Evolutionary conservation across 1,140 invertebrate species (phyloP), one percentile per base, ranked within the genome.

Genomic region (Phymastichus coffea): DNA sequence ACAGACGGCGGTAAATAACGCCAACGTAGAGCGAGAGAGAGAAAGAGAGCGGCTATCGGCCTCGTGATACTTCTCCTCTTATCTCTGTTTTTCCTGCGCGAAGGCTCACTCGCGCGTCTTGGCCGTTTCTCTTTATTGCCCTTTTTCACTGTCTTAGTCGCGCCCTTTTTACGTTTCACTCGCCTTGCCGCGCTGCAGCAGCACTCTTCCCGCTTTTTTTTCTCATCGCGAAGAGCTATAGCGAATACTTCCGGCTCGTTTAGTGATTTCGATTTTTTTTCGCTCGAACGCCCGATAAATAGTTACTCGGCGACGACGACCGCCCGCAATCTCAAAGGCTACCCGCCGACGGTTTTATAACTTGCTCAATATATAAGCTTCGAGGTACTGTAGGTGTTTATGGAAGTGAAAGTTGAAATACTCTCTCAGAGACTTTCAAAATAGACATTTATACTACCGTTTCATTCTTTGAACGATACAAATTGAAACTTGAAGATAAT

Each of bases 1-100:
- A 58, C 26, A 58, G 38, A 23, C 26, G 26, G 25, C 56, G 37
- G 56, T 51, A 58, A 58, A 58, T 58, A 51, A 58, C 47, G 44
- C 40, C 33, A 28, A 38, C 37, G 38, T 51, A 19, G n/a, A n/a
- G 8, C 3, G 15, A 48, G 28, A 47, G 23, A 57, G 35, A 33
- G 28, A 33, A 12, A 33, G 28, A 33, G 28, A 33, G 28, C 6
- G 30, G 20, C 54, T 38, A 57, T 48, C 41, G 49, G n/a, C n/a
- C 20, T 41, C 30, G 53, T 25, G 54, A 57, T 48, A 20, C 54
- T 48, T 38, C 44, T 47, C 38, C 40, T 40, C 48, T 33, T 57
- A 47, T 57, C 44, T 41, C 20, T 38, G 6, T 33, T 33, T 33
- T 12, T 33, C 28, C n/a, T n/a, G n/a, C n/a, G n/a, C n/a, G n/a